A percentile compares a stretch with the other conserved stretches of the same genome.
Conservation (phyloP, 1,140 invertebrate species). For the Rhagoletis zephyria region DNA sequence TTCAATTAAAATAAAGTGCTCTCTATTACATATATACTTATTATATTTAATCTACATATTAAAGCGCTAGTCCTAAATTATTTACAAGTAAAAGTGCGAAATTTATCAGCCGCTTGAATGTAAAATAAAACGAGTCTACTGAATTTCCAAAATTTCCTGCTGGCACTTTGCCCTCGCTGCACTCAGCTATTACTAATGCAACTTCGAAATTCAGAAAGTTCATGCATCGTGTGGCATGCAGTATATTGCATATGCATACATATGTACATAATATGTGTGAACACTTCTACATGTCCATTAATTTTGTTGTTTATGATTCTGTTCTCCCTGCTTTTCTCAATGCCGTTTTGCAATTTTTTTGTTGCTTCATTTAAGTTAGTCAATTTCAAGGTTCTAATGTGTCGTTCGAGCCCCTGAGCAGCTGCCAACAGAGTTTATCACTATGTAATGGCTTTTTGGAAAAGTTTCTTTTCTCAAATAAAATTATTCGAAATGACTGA, state of each 20-base stretch:
- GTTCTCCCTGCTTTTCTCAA: not conserved
- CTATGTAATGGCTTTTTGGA: not conserved
- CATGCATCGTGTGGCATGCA: not conserved
- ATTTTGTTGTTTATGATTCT: conserved; percentile 18
- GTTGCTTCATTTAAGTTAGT: conserved; percentile 24
- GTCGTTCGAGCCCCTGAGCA: conserved; percentile 19
- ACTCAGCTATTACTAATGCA: not conserved
- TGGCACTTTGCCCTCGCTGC: not conserved
- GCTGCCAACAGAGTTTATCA: conserved; percentile 28
- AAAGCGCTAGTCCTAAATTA: no score
- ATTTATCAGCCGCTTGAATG: no score
- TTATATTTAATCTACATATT: no score
- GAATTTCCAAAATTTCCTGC: not conserved
- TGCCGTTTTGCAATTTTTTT: not conserved
- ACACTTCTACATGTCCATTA: not conserved
- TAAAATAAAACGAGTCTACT: no score
- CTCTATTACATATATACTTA: no score
- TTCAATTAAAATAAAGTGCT: no score
- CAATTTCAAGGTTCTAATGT: conserved; percentile 32
- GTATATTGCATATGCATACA: not conserved
- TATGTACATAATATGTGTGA: no score
- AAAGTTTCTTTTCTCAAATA: conserved; percentile 21
- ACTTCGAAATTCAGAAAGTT: not conserved
- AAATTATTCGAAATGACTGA: not conserved
- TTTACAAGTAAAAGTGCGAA: no score